phyloP scores from a whole-genome alignment of 2,797 vertebrate species.

The Myotis pilosus region DNA sequence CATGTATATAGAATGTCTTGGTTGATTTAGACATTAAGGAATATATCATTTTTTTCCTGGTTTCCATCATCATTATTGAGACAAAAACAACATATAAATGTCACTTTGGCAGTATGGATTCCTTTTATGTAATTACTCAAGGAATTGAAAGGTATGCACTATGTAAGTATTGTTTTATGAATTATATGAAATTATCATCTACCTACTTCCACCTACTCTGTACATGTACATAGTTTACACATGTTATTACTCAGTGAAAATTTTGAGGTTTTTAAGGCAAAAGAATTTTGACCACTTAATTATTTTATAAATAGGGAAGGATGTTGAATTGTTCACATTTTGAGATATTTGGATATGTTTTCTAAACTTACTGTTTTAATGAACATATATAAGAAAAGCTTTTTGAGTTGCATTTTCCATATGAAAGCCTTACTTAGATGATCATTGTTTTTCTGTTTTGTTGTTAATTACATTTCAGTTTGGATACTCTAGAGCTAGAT shows the following conservation, averaged over 20 bases:
- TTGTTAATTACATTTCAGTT: not conserved
- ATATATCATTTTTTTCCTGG: conserved; percentile 68
- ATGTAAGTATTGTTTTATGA: not conserved
- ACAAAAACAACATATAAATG: conserved; percentile 53
- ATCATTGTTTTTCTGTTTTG: not conserved
- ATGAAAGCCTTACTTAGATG: not conserved
- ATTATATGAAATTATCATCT: not conserved
- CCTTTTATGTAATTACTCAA: not conserved
- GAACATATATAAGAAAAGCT: not conserved
- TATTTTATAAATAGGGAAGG: not conserved
- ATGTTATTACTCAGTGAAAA: not conserved
- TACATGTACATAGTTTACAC: not conserved
- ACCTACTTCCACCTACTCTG: not conserved
- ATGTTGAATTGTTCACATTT: not conserved
- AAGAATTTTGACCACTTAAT: not conserved
- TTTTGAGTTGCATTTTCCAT: not conserved
- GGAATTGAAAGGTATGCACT: not conserved
- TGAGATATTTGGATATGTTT: conserved; percentile 7
- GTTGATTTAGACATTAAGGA: conserved; percentile 71
- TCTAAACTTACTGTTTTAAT: not conserved
- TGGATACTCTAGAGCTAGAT: not conserved
- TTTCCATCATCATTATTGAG: conserved; percentile 70
- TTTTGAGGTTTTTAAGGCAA: not conserved
- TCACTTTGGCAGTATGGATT: not conserved
- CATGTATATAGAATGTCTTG: conserved; percentile 69